Base-by-base conservation (phyloP, 1,140 invertebrate species). In the Coelopa frigida region DNA sequence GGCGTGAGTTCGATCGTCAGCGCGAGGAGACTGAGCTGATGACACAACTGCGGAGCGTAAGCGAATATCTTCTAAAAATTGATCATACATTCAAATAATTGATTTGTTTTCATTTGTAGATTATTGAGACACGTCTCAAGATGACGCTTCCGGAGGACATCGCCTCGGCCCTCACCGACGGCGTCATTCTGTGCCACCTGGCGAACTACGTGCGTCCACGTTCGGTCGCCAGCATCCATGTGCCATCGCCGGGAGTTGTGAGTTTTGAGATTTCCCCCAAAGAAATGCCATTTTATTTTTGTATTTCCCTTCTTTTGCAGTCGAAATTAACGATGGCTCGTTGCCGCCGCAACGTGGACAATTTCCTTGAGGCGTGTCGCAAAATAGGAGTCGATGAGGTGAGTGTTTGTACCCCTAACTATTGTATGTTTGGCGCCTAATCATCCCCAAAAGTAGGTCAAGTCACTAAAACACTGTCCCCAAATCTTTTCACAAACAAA, bases 331-430 rank as follows among this genome's bases (percentile, higher is more conserved):
- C 91, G 17, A 86, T 93, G 81, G 89, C 93, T 8, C 81, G 93
- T 60, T 94, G 90, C 75, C 77, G 91, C 59, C 78, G 89, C 60
- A 96, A 96, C 73, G 91, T 95, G 12, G 92, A 96, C 63, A 95
- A 95, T 72, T 96, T 96, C 64, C 72, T 96, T 50, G 89, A 94
- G 59, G 93, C 93, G 12, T 95, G 93, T 73, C 78, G 87, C 47
- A 87, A 81, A 68, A 91, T 95, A 55, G 93, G 93, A 27, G 89
- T 96, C 11, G 84, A 91, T 73, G 89, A 94, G 83, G 93, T 95
- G 73, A 82, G 82, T 77, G 27, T 18, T 1, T 29, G 27, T n/a
- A n/a, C n/a, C n/a, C n/a, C n/a, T n/a, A n/a, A n/a, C n/a, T n/a
- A n/a, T n/a, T n/a, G n/a, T n/a, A n/a, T n/a, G n/a, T n/a, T n/a